Percentiles rank a stretch among this genome's conserved stretches.
Conservation (phyloP, 2,113 vertebrate genomes). For the Cynocephalus volans region DNA sequence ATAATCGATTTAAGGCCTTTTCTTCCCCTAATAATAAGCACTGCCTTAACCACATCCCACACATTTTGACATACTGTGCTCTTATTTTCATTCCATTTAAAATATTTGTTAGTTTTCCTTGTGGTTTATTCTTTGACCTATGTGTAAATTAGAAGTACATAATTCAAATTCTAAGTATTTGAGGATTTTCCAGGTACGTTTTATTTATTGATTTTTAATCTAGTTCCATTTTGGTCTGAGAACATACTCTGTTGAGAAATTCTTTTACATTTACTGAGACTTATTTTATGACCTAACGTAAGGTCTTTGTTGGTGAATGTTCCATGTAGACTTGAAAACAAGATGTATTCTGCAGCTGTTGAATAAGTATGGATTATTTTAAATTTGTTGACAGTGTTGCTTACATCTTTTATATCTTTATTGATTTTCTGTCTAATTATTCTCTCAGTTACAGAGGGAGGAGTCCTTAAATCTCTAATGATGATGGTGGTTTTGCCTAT, state of each 20-base stretch:
- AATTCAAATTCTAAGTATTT: slow-evolving; percentile 51
- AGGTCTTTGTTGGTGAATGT: background rate
- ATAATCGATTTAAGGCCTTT: background rate
- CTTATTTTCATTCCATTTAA: slow-evolving; percentile 41
- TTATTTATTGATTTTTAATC: slow-evolving; percentile 15
- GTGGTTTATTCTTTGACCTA: background rate
- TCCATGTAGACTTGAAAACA: background rate
- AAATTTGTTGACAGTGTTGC: background rate
- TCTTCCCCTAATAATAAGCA: background rate
- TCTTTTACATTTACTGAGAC: slow-evolving; percentile 30
- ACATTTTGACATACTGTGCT: background rate
- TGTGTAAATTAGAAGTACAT: background rate
- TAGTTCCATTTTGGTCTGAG: slow-evolving; percentile 24
- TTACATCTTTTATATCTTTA: slow-evolving; percentile 11
- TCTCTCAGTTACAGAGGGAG: background rate
- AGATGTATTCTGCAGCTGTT: background rate
- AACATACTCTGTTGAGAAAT: background rate
- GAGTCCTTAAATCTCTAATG: background rate
- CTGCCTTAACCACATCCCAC: background rate
- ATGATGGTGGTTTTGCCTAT: background rate
- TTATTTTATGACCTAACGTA: background rate
- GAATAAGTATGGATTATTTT: background rate
- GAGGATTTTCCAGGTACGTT: background rate
- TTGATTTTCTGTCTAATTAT: slow-evolving; percentile 15
- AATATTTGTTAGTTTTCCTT: slow-evolving; percentile 38